Evolutionary conservation across 2,113 vertebrate genomes (phyloP).

Genomic region (Laterallus jamaicensis): DNA sequence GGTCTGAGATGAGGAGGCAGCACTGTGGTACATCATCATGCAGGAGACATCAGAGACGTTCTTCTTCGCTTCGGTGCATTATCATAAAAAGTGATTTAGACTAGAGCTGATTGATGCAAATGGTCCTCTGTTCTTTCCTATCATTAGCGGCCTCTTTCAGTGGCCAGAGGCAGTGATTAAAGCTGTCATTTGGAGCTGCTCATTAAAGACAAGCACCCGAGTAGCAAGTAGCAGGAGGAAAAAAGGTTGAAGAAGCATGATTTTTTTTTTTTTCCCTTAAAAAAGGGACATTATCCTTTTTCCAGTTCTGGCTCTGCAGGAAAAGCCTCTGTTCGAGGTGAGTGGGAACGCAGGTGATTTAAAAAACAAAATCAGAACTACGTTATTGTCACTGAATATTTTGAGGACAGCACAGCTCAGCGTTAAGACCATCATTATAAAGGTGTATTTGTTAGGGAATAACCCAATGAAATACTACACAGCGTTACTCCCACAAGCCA

Average conservation of each 20-base stretch:
- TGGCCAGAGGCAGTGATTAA: conserved; percentile 99
- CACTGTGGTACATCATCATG: conserved; percentile 87
- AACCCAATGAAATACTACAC: conserved; percentile 38
- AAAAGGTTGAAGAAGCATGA: conserved; percentile 73
- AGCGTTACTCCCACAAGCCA: neutral
- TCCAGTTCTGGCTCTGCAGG: conserved; percentile 50
- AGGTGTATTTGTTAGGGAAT: conserved; percentile 54
- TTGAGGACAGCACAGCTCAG: conserved; percentile 27
- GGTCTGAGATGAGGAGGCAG: conserved; percentile 81
- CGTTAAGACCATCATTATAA: conserved; percentile 32
- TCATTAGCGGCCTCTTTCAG: conserved; percentile 97
- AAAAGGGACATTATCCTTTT: conserved; percentile 16
- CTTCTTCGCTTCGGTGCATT: conserved; percentile 94
- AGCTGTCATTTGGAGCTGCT: conserved; percentile 99
- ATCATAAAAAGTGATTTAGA: conserved; percentile 99
- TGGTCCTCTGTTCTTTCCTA: conserved; percentile 97
- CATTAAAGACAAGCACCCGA: conserved; percentile 90
- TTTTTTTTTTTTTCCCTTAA: neutral
- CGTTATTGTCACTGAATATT: conserved; percentile 31
- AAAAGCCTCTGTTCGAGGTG: conserved; percentile 35
- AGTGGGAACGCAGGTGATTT: conserved; percentile 40
- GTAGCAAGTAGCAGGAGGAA: conserved; percentile 80
- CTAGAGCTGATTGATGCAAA: conserved; percentile 98
- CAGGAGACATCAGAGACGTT: conserved; percentile 90
- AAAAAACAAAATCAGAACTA: conserved; percentile 44